phyloP scores from a whole-genome alignment of 2,113 vertebrate genomes.

The Mustelus asterias region DNA sequence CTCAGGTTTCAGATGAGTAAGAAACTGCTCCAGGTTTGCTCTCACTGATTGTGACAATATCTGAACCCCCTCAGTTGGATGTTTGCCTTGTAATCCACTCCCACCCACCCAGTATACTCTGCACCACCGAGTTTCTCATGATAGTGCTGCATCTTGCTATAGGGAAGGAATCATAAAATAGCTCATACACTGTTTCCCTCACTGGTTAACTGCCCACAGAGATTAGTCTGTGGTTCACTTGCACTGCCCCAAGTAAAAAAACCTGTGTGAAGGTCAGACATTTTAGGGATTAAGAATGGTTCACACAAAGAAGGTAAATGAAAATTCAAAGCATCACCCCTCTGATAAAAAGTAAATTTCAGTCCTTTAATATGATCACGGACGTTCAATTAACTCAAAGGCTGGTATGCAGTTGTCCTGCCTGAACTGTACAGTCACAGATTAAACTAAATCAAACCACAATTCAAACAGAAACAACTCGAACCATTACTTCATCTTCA shows the following conservation, averaged over 20 bases:
- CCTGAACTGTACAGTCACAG: not conserved
- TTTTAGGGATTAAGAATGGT: not conserved
- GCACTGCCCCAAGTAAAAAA: not conserved
- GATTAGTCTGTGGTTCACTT: not conserved
- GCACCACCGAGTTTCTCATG: not conserved
- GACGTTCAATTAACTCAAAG: not conserved
- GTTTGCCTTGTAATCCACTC: slow-evolving; percentile 25
- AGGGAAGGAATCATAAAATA: not conserved
- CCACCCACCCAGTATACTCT: not conserved
- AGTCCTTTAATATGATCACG: not conserved
- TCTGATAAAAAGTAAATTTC: not conserved
- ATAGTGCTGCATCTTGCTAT: not conserved
- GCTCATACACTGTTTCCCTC: not conserved
- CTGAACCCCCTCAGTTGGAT: slow-evolving; percentile 31
- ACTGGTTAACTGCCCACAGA: not conserved
- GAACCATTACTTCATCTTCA: not conserved
- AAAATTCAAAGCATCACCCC: not conserved
- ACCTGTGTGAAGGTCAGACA: not conserved
- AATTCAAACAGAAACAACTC: not conserved
- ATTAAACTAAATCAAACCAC: not conserved
- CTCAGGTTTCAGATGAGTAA: slow-evolving; percentile 29
- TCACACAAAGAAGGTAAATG: not conserved
- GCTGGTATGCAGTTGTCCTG: not conserved
- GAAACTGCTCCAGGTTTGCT: slow-evolving; percentile 1
- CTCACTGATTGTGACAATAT: slow-evolving; percentile 6